phyloP scores from a whole-genome alignment of 2,113 vertebrate species.

The Vidua chalybeata region DNA sequence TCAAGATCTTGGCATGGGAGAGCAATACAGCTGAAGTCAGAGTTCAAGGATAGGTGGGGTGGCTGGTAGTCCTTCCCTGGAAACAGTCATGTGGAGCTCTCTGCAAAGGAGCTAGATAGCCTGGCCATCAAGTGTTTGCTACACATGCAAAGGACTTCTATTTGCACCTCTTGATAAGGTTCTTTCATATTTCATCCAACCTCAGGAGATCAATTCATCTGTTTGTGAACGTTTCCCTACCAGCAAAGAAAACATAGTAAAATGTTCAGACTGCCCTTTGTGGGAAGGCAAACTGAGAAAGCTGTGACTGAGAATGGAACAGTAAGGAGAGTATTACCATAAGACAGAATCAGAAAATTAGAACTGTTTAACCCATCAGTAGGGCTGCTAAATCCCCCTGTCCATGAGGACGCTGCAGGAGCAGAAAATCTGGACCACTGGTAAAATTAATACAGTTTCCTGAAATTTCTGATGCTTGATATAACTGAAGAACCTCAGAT shows the following conservation, averaged over 20 bases:
- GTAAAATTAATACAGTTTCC: background rate
- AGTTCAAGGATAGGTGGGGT: background rate
- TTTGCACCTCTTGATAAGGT: background rate
- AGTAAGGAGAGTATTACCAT: background rate
- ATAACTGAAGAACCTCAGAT: background rate
- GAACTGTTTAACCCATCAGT: background rate
- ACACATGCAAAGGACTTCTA: background rate
- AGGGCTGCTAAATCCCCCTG: background rate
- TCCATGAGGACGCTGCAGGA: rapidly evolving
- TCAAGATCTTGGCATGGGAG: background rate
- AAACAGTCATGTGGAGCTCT: background rate
- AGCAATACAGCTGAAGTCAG: background rate
- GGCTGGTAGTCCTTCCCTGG: background rate
- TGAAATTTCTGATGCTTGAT: background rate
- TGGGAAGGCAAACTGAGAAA: background rate
- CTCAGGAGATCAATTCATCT: background rate
- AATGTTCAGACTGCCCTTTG: background rate
- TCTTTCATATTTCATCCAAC: background rate
- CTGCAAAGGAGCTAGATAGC: background rate
- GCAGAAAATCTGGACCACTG: background rate
- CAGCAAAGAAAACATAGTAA: background rate
- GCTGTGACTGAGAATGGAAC: background rate
- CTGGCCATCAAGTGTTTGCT: background rate
- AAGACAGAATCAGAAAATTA: background rate
- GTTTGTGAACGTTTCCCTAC: background rate